Percentiles rank a stretch among this genome's conserved stretches.
These are phyloP conservation scores for Acanthurus leucopareius DNA, from an alignment of 2,797 vertebrate genomes.

Conservation along the genomic window DNA sequence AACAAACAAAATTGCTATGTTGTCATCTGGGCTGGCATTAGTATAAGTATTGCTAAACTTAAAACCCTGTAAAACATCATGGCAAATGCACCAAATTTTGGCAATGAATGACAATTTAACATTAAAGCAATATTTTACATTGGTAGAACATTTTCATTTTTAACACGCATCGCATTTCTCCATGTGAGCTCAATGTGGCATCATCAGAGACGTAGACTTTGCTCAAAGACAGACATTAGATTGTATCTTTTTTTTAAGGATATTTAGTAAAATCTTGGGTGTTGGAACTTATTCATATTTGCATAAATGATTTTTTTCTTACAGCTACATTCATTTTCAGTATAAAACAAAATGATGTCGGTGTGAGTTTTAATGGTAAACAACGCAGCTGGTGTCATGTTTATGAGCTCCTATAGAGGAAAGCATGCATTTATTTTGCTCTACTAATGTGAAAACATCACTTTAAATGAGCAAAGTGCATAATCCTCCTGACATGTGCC, in stretches of 20 bases:
- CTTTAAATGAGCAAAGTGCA: slow-evolving; percentile 70
- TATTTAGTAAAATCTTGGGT: not conserved
- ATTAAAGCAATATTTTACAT: slow-evolving; percentile 57
- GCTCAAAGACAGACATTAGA: slow-evolving; percentile 1
- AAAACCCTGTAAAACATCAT: slow-evolving; percentile 30
- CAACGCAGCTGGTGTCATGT: slow-evolving; percentile 63
- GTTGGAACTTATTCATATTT: slow-evolving; percentile 8
- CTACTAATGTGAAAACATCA: slow-evolving; percentile 54
- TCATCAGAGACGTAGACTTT: slow-evolving; percentile 6
- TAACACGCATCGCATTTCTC: slow-evolving; percentile 37
- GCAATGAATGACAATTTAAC: slow-evolving; percentile 70
- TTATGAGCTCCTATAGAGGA: slow-evolving; percentile 34
- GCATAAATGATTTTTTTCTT: slow-evolving; percentile 28
- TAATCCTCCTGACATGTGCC: slow-evolving; percentile 54
- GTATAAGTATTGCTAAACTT: slow-evolving; percentile 50
- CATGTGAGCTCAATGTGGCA: slow-evolving; percentile 23
- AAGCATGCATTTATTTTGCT: slow-evolving; percentile 40
- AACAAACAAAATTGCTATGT: slow-evolving; percentile 33
- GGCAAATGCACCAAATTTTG: slow-evolving; percentile 70
- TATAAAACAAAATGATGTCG: slow-evolving; percentile 41
- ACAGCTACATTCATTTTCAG: slow-evolving; percentile 63
- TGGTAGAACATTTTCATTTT: slow-evolving; percentile 48
- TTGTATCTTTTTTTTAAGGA: not conserved
- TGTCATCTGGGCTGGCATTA: slow-evolving; percentile 28
- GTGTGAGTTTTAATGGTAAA: slow-evolving; percentile 52